These are phyloP conservation scores for Allacma fusca DNA, from an alignment of 2,888 invertebrate species.

Conservation along the genomic window DNA sequence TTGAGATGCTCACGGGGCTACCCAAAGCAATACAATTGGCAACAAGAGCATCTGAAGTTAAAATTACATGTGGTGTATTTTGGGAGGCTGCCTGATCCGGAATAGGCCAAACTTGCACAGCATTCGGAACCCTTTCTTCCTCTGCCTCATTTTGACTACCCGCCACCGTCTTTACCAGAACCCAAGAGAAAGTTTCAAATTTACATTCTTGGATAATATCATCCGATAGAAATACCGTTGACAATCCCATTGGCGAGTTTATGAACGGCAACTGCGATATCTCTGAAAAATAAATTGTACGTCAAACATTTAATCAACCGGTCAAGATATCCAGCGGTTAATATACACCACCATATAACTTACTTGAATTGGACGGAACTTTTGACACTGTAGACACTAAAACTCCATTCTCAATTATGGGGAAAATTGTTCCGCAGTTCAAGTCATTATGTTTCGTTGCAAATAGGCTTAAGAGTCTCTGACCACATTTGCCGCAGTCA, in stretches of 20 bases:
- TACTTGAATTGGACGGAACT: conserved; percentile 49
- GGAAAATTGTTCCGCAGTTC: conserved; percentile 50
- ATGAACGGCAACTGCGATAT: conserved; percentile 54
- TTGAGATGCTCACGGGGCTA: background rate
- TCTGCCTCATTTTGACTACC: background rate
- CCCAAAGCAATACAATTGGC: conserved; percentile 16
- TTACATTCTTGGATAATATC: conserved; percentile 56
- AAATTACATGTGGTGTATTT: background rate
- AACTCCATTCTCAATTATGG: conserved; percentile 44
- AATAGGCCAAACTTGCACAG: conserved; percentile 54
- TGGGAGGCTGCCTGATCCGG: background rate
- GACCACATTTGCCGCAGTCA: conserved; percentile 53
- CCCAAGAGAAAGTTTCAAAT: conserved; percentile 55
- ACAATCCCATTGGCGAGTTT: conserved; percentile 47
- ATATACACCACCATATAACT: conserved; percentile 40
- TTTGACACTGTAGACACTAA: conserved; percentile 40
- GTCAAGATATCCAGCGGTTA: too few relatives aligned
- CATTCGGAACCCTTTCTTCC: conserved; percentile 33
- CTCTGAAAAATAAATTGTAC: conserved; percentile 44
- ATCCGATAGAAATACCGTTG: conserved; percentile 55
- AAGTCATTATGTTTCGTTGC: conserved; percentile 52
- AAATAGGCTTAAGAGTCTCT: conserved; percentile 46
- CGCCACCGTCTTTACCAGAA: conserved; percentile 40
- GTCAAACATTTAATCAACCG: too few relatives aligned
- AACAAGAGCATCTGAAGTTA: conserved; percentile 17